A percentile compares a stretch with the other conserved stretches of the same genome.
Conservation (phyloP, 2,888 invertebrate species). For the Leuctra nigra region DNA sequence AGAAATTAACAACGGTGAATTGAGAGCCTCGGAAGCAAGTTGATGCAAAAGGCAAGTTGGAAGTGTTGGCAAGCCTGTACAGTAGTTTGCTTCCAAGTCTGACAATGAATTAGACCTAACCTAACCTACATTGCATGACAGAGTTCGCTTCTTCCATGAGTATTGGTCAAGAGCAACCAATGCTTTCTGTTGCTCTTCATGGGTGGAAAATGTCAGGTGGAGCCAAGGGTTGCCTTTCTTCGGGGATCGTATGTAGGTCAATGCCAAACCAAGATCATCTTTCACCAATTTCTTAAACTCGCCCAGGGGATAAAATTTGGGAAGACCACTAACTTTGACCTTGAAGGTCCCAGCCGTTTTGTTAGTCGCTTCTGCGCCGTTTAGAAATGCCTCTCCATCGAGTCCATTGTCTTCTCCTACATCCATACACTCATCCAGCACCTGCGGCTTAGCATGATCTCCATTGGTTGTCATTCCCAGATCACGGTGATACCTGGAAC, state of each 20-base stretch:
- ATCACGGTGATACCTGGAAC: too few species aligned
- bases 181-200: constrained; percentile 42
- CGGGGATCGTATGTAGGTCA: constrained; percentile 42
- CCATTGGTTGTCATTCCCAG: too few species aligned
- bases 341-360: constrained; percentile 36
- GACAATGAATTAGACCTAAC: constrained; percentile 1
- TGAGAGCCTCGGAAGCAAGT: too few species aligned
- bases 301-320: constrained; percentile 40
- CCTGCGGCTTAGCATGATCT: too few species aligned
- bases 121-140: constrained; percentile 36
- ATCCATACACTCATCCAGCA: too few species aligned
- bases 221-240: constrained; percentile 34
- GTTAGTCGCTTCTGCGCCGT: constrained; percentile 17
- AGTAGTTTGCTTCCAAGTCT: not conserved
- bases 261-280: constrained; percentile 35
- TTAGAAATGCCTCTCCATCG: not conserved
- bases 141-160: constrained; percentile 35
- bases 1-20: too few species aligned
- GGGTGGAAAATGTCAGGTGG: constrained; percentile 37
- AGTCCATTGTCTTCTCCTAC: constrained; percentile 12
- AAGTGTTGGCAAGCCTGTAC: not conserved
- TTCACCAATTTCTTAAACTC: constrained; percentile 43
- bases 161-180: constrained; percentile 35
- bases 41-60: not conserved
- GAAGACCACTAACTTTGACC: constrained; percentile 43